Percentiles rank a stretch among this genome's conserved stretches.
These are phyloP conservation scores for Megalonaias nervosa DNA, from an alignment of 1,140 invertebrate species.

Conservation along the genomic window DNA sequence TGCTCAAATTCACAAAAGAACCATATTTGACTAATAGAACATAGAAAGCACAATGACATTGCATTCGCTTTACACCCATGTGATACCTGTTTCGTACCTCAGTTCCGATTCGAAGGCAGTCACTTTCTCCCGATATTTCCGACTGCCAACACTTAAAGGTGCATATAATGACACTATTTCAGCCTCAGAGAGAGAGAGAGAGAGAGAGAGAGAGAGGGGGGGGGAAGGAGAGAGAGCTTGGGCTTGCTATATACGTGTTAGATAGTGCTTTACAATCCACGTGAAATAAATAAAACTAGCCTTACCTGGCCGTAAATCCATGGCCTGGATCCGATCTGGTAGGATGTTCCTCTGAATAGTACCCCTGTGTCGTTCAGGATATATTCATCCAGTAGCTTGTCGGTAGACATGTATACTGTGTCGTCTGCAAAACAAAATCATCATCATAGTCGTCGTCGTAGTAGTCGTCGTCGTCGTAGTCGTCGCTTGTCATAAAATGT, in stretches of 20 bases:
- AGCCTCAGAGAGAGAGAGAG: background rate
- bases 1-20: too few relatives aligned
- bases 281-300: background rate
- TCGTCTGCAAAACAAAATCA: constrained; percentile 21
- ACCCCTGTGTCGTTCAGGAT: constrained; percentile 88
- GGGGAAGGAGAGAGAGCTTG: background rate
- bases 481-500: background rate
- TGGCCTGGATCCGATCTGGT: constrained; percentile 82
- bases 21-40: too few relatives aligned
- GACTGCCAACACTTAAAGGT: too few relatives aligned
- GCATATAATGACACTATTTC: too few relatives aligned
- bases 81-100: too few relatives aligned
- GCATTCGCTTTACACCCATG: too few relatives aligned
- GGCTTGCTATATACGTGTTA: background rate
- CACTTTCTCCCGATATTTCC: background rate
- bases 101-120: too few relatives aligned
- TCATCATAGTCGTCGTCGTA: too few relatives aligned
- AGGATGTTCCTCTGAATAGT: constrained; percentile 90
- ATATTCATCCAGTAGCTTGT: constrained; percentile 85
- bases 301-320: constrained; percentile 89
- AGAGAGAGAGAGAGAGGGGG: background rate
- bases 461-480: too few relatives aligned
- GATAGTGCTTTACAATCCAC: background rate
- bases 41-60: too few relatives aligned
- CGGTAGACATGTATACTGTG: constrained; percentile 75